Base-by-base conservation (phyloP, 2,888 invertebrate genomes). In the Punctoribates punctum region DNA sequence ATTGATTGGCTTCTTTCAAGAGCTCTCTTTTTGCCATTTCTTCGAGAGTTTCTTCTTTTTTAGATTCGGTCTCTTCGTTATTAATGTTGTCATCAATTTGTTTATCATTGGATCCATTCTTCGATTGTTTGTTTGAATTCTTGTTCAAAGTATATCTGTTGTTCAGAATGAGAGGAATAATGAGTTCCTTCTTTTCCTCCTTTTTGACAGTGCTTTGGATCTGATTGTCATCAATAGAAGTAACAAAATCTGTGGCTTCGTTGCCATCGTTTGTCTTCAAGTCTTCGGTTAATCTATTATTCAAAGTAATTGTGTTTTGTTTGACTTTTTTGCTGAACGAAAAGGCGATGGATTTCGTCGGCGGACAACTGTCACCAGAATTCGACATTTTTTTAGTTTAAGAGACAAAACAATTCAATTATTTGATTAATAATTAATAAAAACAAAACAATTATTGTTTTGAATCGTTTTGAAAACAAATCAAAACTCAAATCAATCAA, bases 101-200 rank as follows among this genome's bases (percentile, higher is more conserved):
- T 15, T 75, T 73, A 38, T 67, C 78, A 77, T 15, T 70, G 13
- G 46, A 42, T 23, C 42, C 23, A 42, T n/a, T 70, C 38, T 42
- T 70, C 70, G 11, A 42, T 20, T 6, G 42, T 42, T 70, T 70
- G 13, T 70, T 15, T 15, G 23, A 70, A 23, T 42, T n/a, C 13
- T n/a, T 27, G 6, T 23, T 38, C 8, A 76, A 65, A 34, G 83
- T 80, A 84, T 85, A 85, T 29, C 82, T 82, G 77, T 85, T 85
- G 72, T 83, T 82, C 46, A 80, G 80, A 29, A 85, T 85, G 34
- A 85, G 79, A 0, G 85, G 85, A 46, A 85, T 85, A 0, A 85
- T 82, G n/a, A 83, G 78, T n/a, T 81, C 81, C 75, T 81, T 78
- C 48, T 80, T 80, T 46, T 81, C 79, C 9, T 46, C 51, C 8